phyloP scores from a whole-genome alignment of 2,797 vertebrate species.

The Chelonia mydas region DNA sequence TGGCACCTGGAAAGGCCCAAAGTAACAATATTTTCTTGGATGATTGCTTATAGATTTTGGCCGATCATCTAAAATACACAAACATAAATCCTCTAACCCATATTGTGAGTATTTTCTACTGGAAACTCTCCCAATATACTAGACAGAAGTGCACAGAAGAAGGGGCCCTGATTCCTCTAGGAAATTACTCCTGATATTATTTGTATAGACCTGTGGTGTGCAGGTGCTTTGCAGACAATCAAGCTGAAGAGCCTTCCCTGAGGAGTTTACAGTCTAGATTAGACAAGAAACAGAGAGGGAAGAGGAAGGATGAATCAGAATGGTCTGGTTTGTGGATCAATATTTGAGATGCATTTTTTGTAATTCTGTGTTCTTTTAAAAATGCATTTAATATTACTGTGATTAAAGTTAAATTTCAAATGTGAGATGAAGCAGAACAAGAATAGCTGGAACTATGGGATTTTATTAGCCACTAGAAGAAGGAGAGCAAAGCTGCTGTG shows the following conservation, averaged over 20 bases:
- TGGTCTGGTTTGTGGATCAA: not conserved
- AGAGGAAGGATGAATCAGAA: not conserved
- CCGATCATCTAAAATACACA: not conserved
- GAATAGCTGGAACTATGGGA: not conserved
- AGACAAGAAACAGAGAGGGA: not conserved
- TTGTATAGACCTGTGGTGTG: fast-evolving
- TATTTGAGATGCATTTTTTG: not conserved
- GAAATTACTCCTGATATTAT: no score
- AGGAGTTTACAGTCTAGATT: no score
- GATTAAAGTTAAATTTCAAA: not conserved
- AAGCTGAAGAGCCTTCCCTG: no score
- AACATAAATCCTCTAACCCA: no score
- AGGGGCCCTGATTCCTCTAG: not conserved
- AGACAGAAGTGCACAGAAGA: not conserved
- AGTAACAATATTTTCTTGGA: not conserved
- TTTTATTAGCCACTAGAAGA: not conserved
- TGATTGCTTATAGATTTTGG: not conserved
- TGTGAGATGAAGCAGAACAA: not conserved
- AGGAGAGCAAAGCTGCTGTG: not conserved
- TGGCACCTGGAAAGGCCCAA: not conserved
- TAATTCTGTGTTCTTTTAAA: not conserved
- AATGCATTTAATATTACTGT: not conserved
- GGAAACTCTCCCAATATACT: not conserved
- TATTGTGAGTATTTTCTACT: not conserved
- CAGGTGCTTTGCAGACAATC: not conserved